Base-by-base conservation (phyloP, 1,140 invertebrate genomes). In the Cotesia vestalis region DNA sequence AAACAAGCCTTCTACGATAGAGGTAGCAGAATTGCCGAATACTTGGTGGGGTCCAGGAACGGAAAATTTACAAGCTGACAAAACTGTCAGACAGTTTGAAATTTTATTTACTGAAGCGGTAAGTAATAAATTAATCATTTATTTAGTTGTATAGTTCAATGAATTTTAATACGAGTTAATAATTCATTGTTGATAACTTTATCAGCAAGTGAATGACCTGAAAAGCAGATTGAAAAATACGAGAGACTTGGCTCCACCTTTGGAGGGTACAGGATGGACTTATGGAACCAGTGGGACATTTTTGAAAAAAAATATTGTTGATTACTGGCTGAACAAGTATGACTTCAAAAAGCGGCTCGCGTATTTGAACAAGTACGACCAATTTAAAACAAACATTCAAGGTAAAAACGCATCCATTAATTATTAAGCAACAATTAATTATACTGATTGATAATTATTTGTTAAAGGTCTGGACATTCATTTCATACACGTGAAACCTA, bases 261-360 rank as follows among this genome's bases (percentile, higher is more conserved):
- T 95, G 63, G 90, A 94, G 81, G 91, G 89, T 17, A 84, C 89
- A 3, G 89, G 89, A 55, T 95, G 95, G 75, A 83, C 91, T 69
- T 95, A 95, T 81, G 95, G 95, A 6, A 91, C 95, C 73, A 94
- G 94, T 82, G 85, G 90, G 0, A 85, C 90, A 34, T 90, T 91
- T 78, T 82, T 96, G 36, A 84, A 89, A 64, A 51, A 62, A 52
- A 88, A 89, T 69, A 83, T 96, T 27, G 77, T 94, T 12, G 84
- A 91, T 38, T 92, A 94, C 82, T 93, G 94, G 94, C 79, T 84
- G 4, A 90, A 90, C 14, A 86, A 91, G 17, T 96, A 95, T 81
- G 86, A 95, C 76, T 96, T 95, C 90, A 87, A 84, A 73, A 81
- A 90, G 75, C 88, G 93, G 55, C 91, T 94, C 78, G 81, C 83